These are phyloP conservation scores for Tetraneura akinire DNA, from an alignment of 1,140 invertebrate genomes.

Conservation along the genomic window DNA sequence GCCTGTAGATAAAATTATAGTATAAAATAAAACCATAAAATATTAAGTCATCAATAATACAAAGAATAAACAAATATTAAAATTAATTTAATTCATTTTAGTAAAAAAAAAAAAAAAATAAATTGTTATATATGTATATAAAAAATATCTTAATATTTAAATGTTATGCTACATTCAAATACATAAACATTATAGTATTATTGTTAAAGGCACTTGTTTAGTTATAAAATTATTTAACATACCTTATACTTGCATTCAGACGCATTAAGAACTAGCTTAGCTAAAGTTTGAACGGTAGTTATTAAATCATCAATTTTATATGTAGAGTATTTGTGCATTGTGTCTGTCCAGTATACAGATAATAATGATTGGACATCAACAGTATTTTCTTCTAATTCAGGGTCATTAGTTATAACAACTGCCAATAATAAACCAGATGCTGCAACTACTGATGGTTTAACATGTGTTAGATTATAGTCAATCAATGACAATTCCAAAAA, in stretches of 20 bases:
- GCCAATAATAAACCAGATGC: slow-evolving; percentile 75
- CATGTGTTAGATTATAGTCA: slow-evolving; percentile 79
- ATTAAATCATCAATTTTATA: slow-evolving; percentile 30
- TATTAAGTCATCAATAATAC: too few species aligned
- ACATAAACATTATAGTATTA: too few species aligned
- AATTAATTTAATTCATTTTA: background rate
- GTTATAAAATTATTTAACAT: background rate
- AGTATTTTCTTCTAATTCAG: slow-evolving; percentile 31
- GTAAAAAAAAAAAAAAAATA: background rate
- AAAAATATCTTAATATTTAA: background rate
- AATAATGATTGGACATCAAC: slow-evolving; percentile 30
- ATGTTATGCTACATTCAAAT: too few species aligned
- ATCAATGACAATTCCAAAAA: slow-evolving; percentile 84
- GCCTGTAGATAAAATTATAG: slow-evolving; percentile 1
- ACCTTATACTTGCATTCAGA: slow-evolving; percentile 44
- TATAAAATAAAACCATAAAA: background rate
- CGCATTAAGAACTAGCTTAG: slow-evolving; percentile 21
- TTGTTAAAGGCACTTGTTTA: too few species aligned
- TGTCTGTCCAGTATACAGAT: slow-evolving; percentile 35
- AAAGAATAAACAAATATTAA: too few species aligned
- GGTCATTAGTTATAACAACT: slow-evolving; percentile 38
- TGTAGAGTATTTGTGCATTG: slow-evolving; percentile 21
- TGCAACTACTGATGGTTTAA: slow-evolving; percentile 78
- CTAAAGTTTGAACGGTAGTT: slow-evolving; percentile 18
- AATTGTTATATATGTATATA: too few species aligned